phyloP scores from a whole-genome alignment of 2,113 vertebrate species.

The Psammodynastes pulverulentus region DNA sequence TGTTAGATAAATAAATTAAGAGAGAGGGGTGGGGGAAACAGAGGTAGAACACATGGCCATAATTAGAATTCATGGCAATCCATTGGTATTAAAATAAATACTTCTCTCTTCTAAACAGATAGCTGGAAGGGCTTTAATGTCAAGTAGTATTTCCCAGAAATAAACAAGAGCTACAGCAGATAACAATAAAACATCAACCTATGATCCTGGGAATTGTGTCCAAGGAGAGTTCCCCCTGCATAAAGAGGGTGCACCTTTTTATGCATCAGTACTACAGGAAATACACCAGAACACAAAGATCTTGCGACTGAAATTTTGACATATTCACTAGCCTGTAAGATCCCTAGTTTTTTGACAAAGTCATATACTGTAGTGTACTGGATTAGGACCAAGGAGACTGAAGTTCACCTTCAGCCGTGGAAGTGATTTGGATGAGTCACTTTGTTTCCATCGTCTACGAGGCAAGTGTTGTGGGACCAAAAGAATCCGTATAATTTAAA shows the following conservation, averaged over 20 bases:
- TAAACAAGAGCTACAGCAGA: background rate
- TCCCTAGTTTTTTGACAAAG: background rate
- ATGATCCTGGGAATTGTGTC: background rate
- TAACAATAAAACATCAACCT: background rate
- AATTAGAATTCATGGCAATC: background rate
- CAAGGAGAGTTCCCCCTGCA: background rate
- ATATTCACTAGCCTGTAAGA: background rate
- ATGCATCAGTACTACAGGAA: background rate
- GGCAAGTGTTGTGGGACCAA: background rate
- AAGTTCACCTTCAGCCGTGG: background rate
- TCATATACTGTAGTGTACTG: background rate
- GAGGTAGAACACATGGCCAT: background rate
- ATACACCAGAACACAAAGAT: background rate
- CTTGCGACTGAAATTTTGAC: background rate
- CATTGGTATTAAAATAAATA: background rate
- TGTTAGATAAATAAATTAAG: background rate
- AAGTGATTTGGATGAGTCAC: background rate
- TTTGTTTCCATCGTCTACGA: background rate
- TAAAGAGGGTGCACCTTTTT: background rate
- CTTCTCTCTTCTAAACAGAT: background rate
- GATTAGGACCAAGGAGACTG: background rate
- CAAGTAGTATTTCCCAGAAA: background rate
- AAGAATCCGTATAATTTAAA: background rate
- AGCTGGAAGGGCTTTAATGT: background rate
- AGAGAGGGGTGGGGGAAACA: background rate